These are phyloP conservation scores for Acanthurus lineatus DNA, from an alignment of 2,797 vertebrate species.

Conservation along the genomic window DNA sequence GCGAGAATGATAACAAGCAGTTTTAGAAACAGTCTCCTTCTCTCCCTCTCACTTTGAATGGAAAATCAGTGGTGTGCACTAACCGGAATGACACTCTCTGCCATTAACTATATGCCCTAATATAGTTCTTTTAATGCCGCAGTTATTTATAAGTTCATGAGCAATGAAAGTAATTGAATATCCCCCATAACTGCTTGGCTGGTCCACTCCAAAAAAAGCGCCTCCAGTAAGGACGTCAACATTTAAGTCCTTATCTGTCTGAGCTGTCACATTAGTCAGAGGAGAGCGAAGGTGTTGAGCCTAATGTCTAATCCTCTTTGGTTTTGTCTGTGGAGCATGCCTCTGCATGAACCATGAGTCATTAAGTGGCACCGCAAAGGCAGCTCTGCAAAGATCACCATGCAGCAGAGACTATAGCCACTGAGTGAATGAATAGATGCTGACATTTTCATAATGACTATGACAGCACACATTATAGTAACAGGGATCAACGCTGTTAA, in stretches of 20 bases:
- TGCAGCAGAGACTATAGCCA: conserved; percentile 48
- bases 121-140: conserved; percentile 47
- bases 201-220: conserved; percentile 24
- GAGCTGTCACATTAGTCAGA: conserved; percentile 67
- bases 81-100: conserved; percentile 42
- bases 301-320: conserved; percentile 55
- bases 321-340: conserved; percentile 54
- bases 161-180: conserved; percentile 40
- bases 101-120: conserved; percentile 57
- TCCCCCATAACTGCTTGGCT: conserved; percentile 34
- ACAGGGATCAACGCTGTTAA: conserved; percentile 58
- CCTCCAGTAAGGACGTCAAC: conserved; percentile 43
- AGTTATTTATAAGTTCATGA: conserved; percentile 47
- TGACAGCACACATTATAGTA: conserved; percentile 70
- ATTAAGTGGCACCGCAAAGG: conserved; percentile 68
- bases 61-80: conserved; percentile 27
- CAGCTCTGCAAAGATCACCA: conserved; percentile 50
- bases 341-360: conserved; percentile 69
- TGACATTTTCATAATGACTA: conserved; percentile 73
- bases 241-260: conserved; percentile 62
- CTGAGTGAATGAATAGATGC: conserved; percentile 65
- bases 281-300: conserved; percentile 50
- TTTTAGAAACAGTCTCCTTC: conserved; percentile 26
- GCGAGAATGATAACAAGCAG: conserved; percentile 75
- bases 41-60: conserved; percentile 43